These are phyloP conservation scores for Oenanthe oenanthe DNA, from an alignment of 2,113 vertebrate genomes.

Conservation along the genomic window DNA sequence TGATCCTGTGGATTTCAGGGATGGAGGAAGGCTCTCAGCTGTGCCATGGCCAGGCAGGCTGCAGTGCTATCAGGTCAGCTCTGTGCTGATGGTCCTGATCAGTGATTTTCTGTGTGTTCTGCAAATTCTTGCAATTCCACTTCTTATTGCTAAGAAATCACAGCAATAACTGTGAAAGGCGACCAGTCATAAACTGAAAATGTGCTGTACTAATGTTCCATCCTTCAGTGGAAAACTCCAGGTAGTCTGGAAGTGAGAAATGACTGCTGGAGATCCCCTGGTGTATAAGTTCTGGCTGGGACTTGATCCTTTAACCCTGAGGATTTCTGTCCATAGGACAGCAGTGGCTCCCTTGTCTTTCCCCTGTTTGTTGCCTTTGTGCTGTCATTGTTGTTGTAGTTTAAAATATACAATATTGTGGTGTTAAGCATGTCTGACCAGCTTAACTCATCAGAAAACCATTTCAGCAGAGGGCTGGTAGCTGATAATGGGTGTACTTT, in stretches of 20 bases:
- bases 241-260: not conserved
- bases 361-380: not conserved
- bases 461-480: not conserved
- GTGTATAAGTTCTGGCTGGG: not conserved
- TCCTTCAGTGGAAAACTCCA: not conserved
- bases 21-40: not conserved
- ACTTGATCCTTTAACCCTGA: not conserved
- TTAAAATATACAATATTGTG: not conserved
- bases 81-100: not conserved
- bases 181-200: not conserved
- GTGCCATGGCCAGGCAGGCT: not conserved
- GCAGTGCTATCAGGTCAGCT: not conserved
- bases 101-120: not conserved
- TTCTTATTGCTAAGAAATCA: conserved; percentile 6
- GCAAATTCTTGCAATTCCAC: conserved; percentile 48
- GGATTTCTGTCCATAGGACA: not conserved
- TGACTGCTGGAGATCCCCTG: not conserved
- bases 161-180: conserved; percentile 18
- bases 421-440: not conserved
- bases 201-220: not conserved
- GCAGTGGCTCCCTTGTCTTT: not conserved
- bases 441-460: conserved; percentile 32
- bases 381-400: not conserved
- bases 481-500: conserved; percentile 25
- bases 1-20: not conserved